Evolutionary conservation across 2,113 vertebrate species (phyloP).

Genomic region (Tetraodon nigroviridis): DNA sequence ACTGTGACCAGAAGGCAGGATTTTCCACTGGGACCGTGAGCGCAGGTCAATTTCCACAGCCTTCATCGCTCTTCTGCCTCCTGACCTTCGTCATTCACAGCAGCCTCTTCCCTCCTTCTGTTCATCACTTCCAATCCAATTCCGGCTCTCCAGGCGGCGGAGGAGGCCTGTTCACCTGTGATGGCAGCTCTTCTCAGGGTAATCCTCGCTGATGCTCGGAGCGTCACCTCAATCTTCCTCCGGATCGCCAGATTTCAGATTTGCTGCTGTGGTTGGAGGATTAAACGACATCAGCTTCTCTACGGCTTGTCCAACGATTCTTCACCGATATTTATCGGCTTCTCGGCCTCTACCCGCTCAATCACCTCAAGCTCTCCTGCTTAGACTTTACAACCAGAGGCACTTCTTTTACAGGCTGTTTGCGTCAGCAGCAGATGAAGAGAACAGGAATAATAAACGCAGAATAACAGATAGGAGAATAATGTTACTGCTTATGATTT

Average conservation of each 20-base stretch:
- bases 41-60: constrained; percentile 34
- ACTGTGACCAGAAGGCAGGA: constrained; percentile 50
- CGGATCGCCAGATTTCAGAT: background rate
- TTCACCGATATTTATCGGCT: constrained; percentile 46
- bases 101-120: constrained; percentile 26
- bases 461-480: background rate
- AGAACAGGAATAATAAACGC: constrained; percentile 17
- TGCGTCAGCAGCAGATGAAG: background rate
- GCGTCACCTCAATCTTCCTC: constrained; percentile 25
- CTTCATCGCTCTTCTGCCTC: constrained; percentile 47
- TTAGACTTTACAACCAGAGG: constrained; percentile 44
- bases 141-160: constrained; percentile 5
- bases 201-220: constrained; percentile 21
- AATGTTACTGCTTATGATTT: background rate
- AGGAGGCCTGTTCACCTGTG: constrained; percentile 38
- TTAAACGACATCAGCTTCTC: constrained; percentile 39
- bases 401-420: constrained; percentile 63
- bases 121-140: constrained; percentile 55
- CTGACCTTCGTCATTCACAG: constrained; percentile 31
- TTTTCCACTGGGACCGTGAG: constrained; percentile 32
- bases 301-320: constrained; percentile 44
- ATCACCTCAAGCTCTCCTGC: constrained; percentile 63
- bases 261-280: constrained; percentile 20
- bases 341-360: constrained; percentile 47
- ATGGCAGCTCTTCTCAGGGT: constrained; percentile 17